phyloP scores from a whole-genome alignment of 2,888 invertebrate genomes.

The Euspilapteryx auroguttella region DNA sequence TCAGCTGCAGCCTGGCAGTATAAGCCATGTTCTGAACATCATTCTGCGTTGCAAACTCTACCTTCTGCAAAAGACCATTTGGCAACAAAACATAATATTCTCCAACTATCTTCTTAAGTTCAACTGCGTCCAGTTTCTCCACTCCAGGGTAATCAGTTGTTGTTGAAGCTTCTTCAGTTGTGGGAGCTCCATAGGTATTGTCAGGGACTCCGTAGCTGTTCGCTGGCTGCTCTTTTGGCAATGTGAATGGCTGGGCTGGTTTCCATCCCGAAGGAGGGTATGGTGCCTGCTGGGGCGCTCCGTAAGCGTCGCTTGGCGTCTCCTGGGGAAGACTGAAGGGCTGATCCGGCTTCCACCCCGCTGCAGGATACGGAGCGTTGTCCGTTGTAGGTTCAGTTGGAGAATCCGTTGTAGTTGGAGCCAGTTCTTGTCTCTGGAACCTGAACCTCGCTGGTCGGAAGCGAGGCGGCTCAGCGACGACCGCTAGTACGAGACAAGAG shows the following conservation, averaged over 20 bases:
- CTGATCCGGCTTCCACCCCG: constrained; percentile 44
- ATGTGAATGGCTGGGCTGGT: constrained; percentile 8
- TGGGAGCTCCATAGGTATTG: constrained; percentile 9
- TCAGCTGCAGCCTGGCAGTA: constrained; percentile 28
- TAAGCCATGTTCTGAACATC: too few relatives aligned
- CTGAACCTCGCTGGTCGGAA: constrained; percentile 44
- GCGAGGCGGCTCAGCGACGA: constrained; percentile 43
- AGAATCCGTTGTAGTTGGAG: constrained; percentile 41
- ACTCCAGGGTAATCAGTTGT: constrained; percentile 11
- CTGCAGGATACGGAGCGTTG: constrained; percentile 35
- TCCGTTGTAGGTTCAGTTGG: constrained; percentile 34
- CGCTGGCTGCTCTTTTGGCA: constrained; percentile 9
- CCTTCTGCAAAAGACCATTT: too few relatives aligned
- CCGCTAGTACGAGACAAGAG: constrained; percentile 21
- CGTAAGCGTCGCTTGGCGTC: constrained; percentile 25
- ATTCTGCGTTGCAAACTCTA: too few relatives aligned
- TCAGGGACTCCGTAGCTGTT: constrained; percentile 9
- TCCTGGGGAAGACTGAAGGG: constrained; percentile 36
- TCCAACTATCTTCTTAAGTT: too few relatives aligned
- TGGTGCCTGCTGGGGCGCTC: constrained; percentile 23
- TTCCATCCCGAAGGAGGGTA: constrained; percentile 9
- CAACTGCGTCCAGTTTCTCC: too few relatives aligned
- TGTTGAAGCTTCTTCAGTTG: too few relatives aligned
- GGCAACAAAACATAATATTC: too few relatives aligned
- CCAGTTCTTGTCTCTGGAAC: constrained; percentile 42